phyloP scores from a whole-genome alignment of 2,888 invertebrate species.

The Allygus modestus region DNA sequence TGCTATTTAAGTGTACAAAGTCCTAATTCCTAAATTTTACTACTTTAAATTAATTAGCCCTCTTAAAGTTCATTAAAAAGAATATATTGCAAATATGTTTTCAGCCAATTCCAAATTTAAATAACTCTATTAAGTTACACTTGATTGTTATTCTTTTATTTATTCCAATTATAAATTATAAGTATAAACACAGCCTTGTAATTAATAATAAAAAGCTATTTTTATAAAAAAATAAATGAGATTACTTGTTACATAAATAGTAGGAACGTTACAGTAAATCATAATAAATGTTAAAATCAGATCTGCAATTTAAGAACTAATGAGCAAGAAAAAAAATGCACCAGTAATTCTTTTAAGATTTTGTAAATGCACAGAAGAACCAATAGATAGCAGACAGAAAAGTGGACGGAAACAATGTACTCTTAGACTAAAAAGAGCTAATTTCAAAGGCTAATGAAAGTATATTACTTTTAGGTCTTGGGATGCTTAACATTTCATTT shows the following conservation, averaged over 20 bases:
- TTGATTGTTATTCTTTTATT: too few relatives aligned
- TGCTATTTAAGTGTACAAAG: too few relatives aligned
- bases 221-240: neutral
- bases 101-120: too few relatives aligned
- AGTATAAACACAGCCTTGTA: neutral
- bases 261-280: neutral
- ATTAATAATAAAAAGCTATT: neutral
- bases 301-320: neutral
- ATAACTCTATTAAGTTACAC: too few relatives aligned
- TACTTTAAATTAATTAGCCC: too few relatives aligned
- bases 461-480: neutral
- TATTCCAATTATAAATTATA: too few relatives aligned
- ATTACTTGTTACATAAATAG: neutral
- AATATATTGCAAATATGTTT: too few relatives aligned
- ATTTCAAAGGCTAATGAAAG: neutral
- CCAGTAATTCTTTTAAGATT: neutral
- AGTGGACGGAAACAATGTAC: too few relatives aligned
- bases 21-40: too few relatives aligned
- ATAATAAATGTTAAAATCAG: neutral
- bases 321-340: conserved; percentile 12
- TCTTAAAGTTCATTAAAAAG: too few relatives aligned
- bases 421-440: too few relatives aligned
- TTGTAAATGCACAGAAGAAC: conserved; percentile 11
- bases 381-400: neutral
- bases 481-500: neutral